A percentile compares a stretch with the other conserved stretches of the same genome.
Evolutionary conservation across 2,888 invertebrate genomes (phyloP).

Genomic region (Julus scanicus): DNA sequence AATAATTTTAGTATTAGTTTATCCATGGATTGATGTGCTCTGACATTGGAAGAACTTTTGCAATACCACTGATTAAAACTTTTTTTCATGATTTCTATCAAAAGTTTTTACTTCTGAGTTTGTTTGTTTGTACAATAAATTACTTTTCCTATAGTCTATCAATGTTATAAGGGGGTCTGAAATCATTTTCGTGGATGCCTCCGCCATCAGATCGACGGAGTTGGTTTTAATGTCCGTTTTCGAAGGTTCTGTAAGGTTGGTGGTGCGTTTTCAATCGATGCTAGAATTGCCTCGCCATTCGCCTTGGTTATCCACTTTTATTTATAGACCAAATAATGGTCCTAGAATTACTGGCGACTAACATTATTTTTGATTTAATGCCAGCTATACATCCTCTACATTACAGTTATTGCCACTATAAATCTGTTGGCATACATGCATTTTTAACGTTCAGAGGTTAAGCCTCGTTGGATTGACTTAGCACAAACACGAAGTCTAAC

Average conservation of each 20-base stretch:
- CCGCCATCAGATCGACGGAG: not conserved
- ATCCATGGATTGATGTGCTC: no score
- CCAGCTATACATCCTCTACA: constrained; percentile 54
- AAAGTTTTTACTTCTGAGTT: not conserved
- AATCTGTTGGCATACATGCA: constrained; percentile 54
- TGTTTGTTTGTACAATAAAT: not conserved
- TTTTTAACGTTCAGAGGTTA: constrained; percentile 25
- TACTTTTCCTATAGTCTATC: not conserved
- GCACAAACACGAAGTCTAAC: constrained; percentile 13
- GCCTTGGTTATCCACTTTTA: constrained; percentile 43
- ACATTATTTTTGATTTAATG: constrained; percentile 55
- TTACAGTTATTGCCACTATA: constrained; percentile 55
- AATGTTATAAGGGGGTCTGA: not conserved
- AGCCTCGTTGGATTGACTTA: constrained; percentile 25
- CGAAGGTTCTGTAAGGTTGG: not conserved
- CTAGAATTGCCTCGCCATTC: not conserved
- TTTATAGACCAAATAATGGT: constrained; percentile 55
- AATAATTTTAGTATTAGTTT: no score
- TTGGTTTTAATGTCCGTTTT: constrained; percentile 43
- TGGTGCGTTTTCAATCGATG: constrained; percentile 47
- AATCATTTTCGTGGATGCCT: not conserved
- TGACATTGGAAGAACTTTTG: no score
- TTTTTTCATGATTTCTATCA: no score
- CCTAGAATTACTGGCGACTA: constrained; percentile 51
- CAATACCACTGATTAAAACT: no score